These are phyloP conservation scores for Thaleichthys pacificus DNA, from an alignment of 2,797 vertebrate species.

Conservation along the genomic window DNA sequence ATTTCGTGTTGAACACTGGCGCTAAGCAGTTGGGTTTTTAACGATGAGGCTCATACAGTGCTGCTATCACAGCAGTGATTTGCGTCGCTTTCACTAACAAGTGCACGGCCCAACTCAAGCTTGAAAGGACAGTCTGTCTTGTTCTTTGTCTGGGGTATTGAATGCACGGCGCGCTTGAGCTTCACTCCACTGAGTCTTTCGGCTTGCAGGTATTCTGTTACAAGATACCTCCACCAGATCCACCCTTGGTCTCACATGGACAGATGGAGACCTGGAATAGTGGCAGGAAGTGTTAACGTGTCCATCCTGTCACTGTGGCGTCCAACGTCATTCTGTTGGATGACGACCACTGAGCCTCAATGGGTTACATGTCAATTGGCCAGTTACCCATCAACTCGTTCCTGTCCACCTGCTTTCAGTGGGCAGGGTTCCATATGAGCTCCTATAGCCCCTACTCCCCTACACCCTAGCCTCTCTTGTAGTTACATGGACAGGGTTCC, in stretches of 20 bases:
- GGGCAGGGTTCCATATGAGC: slow-evolving; percentile 11
- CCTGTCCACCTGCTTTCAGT: slow-evolving; percentile 43
- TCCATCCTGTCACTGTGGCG: slow-evolving; percentile 62
- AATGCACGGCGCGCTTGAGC: too few species aligned
- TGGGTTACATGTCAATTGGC: slow-evolving; percentile 49
- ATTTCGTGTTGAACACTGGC: background rate
- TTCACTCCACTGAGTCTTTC: too few species aligned
- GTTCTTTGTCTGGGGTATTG: too few species aligned
- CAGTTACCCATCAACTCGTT: slow-evolving; percentile 46
- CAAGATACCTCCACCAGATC: background rate
- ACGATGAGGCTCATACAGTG: background rate
- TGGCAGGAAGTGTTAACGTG: slow-evolving; percentile 56
- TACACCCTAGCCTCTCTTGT: slow-evolving; percentile 9
- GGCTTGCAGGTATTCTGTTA: background rate
- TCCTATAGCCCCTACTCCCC: slow-evolving; percentile 11
- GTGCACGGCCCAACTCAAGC: background rate
- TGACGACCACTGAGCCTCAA: slow-evolving; percentile 52
- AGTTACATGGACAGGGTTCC: slow-evolving; percentile 16
- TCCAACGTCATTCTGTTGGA: slow-evolving; percentile 53
- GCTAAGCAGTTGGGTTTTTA: background rate
- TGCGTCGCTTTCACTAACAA: background rate
- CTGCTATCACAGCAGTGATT: background rate
- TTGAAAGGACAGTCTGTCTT: background rate
- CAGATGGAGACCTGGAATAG: slow-evolving; percentile 62
- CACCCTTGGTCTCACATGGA: slow-evolving; percentile 5